Conservation (phyloP, 2,113 vertebrate species). For the Acrocephalus kingi region DNA sequence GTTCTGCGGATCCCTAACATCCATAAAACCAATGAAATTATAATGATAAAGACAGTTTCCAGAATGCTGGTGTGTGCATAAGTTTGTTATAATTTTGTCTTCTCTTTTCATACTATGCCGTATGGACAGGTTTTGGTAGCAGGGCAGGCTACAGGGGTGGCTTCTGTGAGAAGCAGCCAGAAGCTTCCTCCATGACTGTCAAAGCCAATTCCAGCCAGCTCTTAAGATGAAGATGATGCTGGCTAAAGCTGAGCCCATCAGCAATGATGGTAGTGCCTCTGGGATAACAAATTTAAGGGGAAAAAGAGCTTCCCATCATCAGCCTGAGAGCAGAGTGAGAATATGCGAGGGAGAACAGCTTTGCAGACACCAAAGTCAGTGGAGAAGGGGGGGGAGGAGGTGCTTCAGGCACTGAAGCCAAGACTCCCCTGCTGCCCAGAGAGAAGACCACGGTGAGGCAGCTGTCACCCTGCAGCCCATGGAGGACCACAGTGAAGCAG, state of each 20-base stretch:
- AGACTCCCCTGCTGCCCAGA: neutral
- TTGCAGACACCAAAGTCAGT: neutral
- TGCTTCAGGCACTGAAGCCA: fast-evolving
- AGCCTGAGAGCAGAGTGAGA: neutral
- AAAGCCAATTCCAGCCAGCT: neutral
- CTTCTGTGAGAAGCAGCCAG: neutral
- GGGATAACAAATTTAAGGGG: neutral
- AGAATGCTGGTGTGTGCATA: neutral
- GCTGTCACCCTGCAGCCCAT: neutral
- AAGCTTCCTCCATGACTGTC: neutral
- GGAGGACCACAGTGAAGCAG: too few relatives aligned
- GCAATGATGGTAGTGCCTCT: fast-evolving
- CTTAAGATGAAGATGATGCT: fast-evolving
- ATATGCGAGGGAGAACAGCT: neutral
- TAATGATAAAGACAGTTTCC: neutral
- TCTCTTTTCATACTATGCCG: neutral
- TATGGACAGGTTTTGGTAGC: neutral
- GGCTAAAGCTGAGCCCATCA: neutral
- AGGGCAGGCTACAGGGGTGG: neutral
- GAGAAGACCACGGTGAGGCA: neutral
- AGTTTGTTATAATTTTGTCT: neutral
- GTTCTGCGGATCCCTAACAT: neutral
- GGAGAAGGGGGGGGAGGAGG: neutral
- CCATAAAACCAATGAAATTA: neutral
- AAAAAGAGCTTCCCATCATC: neutral